Percentiles rank a stretch among this genome's conserved stretches.
Evolutionary conservation across 2,888 invertebrate genomes (phyloP).

Genomic region (Lithophane socia): DNA sequence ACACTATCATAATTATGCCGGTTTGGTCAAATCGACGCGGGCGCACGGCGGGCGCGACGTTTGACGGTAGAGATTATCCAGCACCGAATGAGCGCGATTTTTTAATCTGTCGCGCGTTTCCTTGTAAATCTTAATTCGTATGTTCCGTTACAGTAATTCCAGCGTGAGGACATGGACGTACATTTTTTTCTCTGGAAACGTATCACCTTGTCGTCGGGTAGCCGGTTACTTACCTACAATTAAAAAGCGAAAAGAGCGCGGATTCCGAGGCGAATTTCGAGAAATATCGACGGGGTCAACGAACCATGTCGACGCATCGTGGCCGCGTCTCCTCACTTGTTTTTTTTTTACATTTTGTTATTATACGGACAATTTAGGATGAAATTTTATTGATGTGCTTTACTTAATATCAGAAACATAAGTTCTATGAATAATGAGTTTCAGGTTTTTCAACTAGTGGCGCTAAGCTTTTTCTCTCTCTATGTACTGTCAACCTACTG

Average conservation of each 20-base stretch:
- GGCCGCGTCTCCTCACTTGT: conserved; percentile 83
- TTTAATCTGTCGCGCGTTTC: conserved; percentile 79
- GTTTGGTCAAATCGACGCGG: conserved; percentile 63
- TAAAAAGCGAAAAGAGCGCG: conserved; percentile 89
- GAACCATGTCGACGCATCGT: conserved; percentile 88
- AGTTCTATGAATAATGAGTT: conserved; percentile 7
- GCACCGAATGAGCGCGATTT: conserved; percentile 70
- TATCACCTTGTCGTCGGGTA: conserved; percentile 87
- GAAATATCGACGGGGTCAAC: conserved; percentile 89
- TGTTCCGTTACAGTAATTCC: conserved; percentile 87
- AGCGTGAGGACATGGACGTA: conserved; percentile 79
- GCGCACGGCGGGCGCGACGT: conserved; percentile 38
- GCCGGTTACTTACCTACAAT: conserved; percentile 88
- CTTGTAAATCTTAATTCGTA: conserved; percentile 84
- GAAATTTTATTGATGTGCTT: conserved; percentile 74
- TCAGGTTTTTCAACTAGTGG: background rate
- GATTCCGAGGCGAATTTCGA: conserved; percentile 89
- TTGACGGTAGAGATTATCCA: conserved; percentile 67
- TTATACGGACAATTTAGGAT: conserved; percentile 80
- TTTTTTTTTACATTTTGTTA: conserved; percentile 83
- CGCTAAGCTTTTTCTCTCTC: background rate
- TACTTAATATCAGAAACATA: conserved; percentile 43
- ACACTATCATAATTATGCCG: conserved; percentile 54
- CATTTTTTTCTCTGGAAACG: conserved; percentile 85
- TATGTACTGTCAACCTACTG: background rate